Base-by-base conservation (phyloP, 2,797 vertebrate genomes). In the Amphiprion clarkii region DNA sequence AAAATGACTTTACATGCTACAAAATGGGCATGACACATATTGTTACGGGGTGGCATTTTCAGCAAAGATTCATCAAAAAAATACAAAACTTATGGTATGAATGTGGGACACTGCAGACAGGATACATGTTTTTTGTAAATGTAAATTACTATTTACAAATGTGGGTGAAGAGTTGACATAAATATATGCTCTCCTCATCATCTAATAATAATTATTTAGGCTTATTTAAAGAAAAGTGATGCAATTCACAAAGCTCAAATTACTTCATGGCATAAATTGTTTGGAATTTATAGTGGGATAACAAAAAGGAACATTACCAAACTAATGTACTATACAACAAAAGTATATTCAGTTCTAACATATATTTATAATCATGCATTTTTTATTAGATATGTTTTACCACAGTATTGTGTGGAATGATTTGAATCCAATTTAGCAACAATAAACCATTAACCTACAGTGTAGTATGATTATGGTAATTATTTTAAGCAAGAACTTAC, bases 41-140 rank as follows among this genome's bases (percentile, higher is more conserved):
- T 71, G 62, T 62, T 87, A 64, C 70, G 56, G 72, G 27, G 42
- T 55, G 49, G 84, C 60, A 74, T n/a, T 67, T 60, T 49, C 21
- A 31, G 25, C 7, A 55, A 14, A 62, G 31, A 39, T 61, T 65
- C 13, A 52, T 74, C 54, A 60, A 60, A 66, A 13, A 61, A 51
- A 40, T 7, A 55, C 42, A 14, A 69, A 33, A 65, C 7, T 48
- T 13, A 19, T 51, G 4, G 69, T 13, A 19, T 51, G 3, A 71
- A 19, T n/a, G 67, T 53, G 2, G 1, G 67, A 67, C 19, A 65
- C 7, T 54, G 52, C 36, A 78, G 42, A 42, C 19, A 57, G 40
- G 4, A n/a, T 25, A 9, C 36, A 17, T 25, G 6, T 52, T 68
- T 14, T 46, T 57, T 58, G 8, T 4, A 16, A 39, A 68, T 57